A percentile compares a stretch with the other conserved stretches of the same genome.
These are phyloP conservation scores for Asbolus verrucosus DNA, from an alignment of 1,140 invertebrate genomes.

Conservation along the genomic window DNA sequence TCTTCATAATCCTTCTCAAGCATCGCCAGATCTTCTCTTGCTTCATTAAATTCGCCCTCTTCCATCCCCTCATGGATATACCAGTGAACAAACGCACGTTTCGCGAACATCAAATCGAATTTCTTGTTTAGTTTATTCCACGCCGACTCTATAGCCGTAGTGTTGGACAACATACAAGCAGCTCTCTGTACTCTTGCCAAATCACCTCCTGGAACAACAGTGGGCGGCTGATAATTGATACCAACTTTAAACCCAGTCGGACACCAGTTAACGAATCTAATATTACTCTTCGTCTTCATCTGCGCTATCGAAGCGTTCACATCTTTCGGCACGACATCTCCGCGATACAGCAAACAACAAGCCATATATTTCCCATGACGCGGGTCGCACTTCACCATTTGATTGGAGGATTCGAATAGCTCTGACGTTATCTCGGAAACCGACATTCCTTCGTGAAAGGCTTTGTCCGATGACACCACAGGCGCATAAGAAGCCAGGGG, in stretches of 20 bases:
- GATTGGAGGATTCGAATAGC: conserved; percentile 74
- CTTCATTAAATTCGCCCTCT: conserved; percentile 86
- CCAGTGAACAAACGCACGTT: conserved; percentile 83
- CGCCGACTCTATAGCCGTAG: conserved; percentile 76
- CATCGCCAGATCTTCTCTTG: conserved; percentile 87
- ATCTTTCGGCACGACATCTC: conserved; percentile 69
- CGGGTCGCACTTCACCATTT: conserved; percentile 79
- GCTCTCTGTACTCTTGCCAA: conserved; percentile 74
- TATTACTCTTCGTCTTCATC: conserved; percentile 81
- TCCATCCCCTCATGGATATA: conserved; percentile 84
- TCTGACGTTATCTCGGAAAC: conserved; percentile 78
- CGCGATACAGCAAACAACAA: conserved; percentile 77
- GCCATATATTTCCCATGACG: conserved; percentile 79
- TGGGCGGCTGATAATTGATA: conserved; percentile 79
- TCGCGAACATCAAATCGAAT: conserved; percentile 86
- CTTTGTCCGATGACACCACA: conserved; percentile 70
- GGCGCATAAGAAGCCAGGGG: conserved; percentile 83
- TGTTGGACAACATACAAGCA: conserved; percentile 78
- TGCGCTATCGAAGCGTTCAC: conserved; percentile 85
- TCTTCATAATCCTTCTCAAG: conserved; percentile 81
- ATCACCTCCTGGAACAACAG: conserved; percentile 79
- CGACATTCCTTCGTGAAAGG: conserved; percentile 76
- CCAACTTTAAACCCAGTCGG: conserved; percentile 80
- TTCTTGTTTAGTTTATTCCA: conserved; percentile 82
- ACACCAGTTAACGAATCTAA: conserved; percentile 79